Percentiles rank a stretch among this genome's conserved stretches.
Evolutionary conservation across 2,888 invertebrate species (phyloP).

Genomic region (Hypomecis atomaria): DNA sequence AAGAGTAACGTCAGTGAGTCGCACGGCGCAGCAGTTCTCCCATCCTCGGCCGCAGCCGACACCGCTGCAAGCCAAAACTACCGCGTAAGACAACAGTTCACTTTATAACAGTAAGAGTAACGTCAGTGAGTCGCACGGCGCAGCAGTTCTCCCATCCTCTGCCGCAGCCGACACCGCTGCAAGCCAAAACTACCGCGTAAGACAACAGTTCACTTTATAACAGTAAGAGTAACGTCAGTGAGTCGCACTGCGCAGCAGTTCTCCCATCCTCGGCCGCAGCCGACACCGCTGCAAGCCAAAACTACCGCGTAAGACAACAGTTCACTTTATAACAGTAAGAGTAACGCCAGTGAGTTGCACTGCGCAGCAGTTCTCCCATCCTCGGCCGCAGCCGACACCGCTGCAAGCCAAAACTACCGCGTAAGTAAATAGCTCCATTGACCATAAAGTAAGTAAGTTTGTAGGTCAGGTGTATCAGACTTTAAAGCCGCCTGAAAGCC

Average conservation of each 20-base stretch:
- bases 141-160: constrained; percentile 87
- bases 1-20: constrained; percentile 94
- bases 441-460: no score
- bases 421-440: no score
- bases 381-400: constrained; percentile 83
- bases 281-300: constrained; percentile 78
- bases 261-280: constrained; percentile 85
- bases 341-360: constrained; percentile 92
- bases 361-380: constrained; percentile 86
- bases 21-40: constrained; percentile 86
- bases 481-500: no score
- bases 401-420: constrained; percentile 66
- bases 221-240: constrained; percentile 95
- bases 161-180: constrained; percentile 81
- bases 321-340: constrained; percentile 96
- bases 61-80: constrained; percentile 74
- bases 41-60: constrained; percentile 85
- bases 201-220: no score
- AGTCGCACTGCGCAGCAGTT: constrained; percentile 86
- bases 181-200: constrained; percentile 72
- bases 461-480: no score
- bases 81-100: no score
- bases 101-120: constrained; percentile 96
- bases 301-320: no score
- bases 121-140: constrained; percentile 89